Evolutionary conservation across 2,888 invertebrate species (phyloP).

Genomic region (Plemyria rubiginata): DNA sequence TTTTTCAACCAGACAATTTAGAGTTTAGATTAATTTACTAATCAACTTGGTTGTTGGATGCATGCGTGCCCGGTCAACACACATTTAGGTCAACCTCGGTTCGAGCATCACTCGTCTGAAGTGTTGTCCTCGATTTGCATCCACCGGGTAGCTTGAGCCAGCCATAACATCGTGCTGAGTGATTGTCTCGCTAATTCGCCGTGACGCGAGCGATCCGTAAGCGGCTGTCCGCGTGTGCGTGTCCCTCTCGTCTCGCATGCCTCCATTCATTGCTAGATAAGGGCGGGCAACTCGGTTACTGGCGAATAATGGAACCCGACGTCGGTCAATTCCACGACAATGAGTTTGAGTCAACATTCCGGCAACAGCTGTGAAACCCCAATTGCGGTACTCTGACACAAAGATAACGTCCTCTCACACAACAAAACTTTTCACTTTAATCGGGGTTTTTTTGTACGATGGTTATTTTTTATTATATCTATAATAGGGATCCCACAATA

Average conservation of each 20-base stretch:
- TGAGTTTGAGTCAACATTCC: constrained; percentile 33
- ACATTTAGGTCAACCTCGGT: constrained; percentile 57
- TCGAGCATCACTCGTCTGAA: constrained; percentile 63
- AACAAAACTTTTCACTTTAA: background rate
- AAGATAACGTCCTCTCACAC: constrained; percentile 8
- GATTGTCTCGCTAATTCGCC: constrained; percentile 75
- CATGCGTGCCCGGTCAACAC: constrained; percentile 42
- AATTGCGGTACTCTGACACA: constrained; percentile 18
- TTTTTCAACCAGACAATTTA: constrained; percentile 1
- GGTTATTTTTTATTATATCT: background rate
- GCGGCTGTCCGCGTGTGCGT: constrained; percentile 37
- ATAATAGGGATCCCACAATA: background rate
- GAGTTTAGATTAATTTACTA: constrained; percentile 5
- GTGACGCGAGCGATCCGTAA: constrained; percentile 58
- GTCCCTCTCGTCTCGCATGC: constrained; percentile 34
- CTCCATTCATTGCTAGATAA: constrained; percentile 44
- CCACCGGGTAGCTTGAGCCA: constrained; percentile 54
- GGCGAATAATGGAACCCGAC: constrained; percentile 43
- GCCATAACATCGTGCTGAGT: constrained; percentile 66
- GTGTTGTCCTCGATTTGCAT: constrained; percentile 71
- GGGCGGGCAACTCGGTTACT: constrained; percentile 43
- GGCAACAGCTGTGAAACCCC: constrained; percentile 28
- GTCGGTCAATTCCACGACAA: constrained; percentile 34
- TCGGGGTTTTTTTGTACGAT: background rate
- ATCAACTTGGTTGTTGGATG: constrained; percentile 24